Evolutionary conservation across 2,113 vertebrate genomes (phyloP), one percentile per base, ranked within the genome.

Genomic region (Gymnarchus niloticus): DNA sequence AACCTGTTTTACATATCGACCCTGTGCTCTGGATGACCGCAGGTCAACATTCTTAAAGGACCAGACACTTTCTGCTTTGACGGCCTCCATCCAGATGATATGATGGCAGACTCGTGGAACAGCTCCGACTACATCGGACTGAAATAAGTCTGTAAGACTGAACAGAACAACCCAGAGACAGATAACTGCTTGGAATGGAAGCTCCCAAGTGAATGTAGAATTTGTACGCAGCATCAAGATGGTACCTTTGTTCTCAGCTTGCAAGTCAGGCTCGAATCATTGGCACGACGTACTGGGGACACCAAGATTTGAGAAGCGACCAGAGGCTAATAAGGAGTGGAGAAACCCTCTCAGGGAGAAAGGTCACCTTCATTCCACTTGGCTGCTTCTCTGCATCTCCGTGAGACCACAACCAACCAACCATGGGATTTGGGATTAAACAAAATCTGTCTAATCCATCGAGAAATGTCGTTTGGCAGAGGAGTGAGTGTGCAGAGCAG

Each of bases 401-500:
- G 37, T 77, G 19, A 48, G 69, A 6, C 17, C 8, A 2, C 76
- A 37, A n/a, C 17, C 9, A 41, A 78, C 9, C 44, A 10, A 41
- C 41, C 23, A 7, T 12, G 41, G 41, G 14, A n/a, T 78, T 73
- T 33, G 6, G 65, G 65, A 33, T 73, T 73, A 73, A 73, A 73
- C 65, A 73, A 73, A 78, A 21, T 78, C 41, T 19, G 44, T 78
- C 76, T 78, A 78, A 78, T 78, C 76, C 76, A 78, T 48, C 76
- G n/a, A 78, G 76, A 41, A 78, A 78, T 78, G 44, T 48, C 37
- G 76, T 78, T 78, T 78, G 76, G 76, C 76, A 78, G 76, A 41
- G 76, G 46, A 78, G 76, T 78, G 76, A 48, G 41, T 41, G 41
- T 5, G 44, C 44, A n/a, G 44, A 48, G 76, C 21, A n/a, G 76